These are phyloP conservation scores for Pachycephus smyrnensis DNA, from an alignment of 2,888 invertebrate genomes.

Conservation along the genomic window DNA sequence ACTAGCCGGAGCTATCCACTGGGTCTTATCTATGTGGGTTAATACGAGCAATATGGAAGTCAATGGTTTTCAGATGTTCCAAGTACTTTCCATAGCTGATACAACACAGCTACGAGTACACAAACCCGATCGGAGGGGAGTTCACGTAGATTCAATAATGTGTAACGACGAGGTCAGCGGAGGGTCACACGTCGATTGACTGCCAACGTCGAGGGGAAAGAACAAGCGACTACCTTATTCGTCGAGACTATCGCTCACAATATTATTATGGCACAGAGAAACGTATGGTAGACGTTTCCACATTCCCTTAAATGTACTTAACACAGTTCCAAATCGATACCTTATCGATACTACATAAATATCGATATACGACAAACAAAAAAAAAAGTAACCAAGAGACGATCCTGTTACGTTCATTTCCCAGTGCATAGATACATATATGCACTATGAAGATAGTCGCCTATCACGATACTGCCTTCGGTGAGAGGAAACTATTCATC, in stretches of 20 bases:
- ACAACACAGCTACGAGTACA: neutral
- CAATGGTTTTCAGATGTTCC: neutral
- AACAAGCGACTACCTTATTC: constrained; percentile 25
- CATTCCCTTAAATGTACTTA: neutral
- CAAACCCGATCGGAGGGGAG: constrained; percentile 15
- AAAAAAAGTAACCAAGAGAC: neutral
- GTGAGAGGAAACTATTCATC: neutral
- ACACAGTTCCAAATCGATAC: neutral
- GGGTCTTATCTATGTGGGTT: neutral
- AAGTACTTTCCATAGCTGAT: neutral
- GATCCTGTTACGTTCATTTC: neutral
- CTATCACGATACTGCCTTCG: neutral
- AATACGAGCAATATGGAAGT: neutral
- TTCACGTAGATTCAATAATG: constrained; percentile 47
- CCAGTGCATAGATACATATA: neutral
- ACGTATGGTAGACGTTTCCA: neutral
- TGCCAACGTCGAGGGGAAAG: constrained; percentile 28
- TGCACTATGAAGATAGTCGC: neutral
- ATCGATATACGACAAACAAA: neutral
- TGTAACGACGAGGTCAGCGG: constrained; percentile 35
- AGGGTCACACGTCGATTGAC: constrained; percentile 47
- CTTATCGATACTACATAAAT: neutral
- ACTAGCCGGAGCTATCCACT: neutral
- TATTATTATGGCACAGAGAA: neutral
- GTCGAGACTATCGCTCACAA: neutral